phyloP scores from a whole-genome alignment of 2,113 vertebrate genomes.

The Micronycteris hirsuta region DNA sequence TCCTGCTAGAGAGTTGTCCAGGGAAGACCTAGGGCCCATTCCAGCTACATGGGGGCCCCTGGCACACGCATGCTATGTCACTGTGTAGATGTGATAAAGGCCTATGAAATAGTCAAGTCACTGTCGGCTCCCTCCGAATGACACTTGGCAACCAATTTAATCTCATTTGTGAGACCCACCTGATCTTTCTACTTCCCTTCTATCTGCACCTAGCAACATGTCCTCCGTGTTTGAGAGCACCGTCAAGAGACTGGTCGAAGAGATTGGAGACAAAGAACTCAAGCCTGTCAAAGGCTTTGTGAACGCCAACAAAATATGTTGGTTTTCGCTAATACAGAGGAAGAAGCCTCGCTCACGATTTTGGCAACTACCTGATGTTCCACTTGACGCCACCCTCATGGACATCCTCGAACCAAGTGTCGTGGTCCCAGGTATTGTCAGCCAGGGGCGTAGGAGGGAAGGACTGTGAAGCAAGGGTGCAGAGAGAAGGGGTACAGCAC shows the following conservation, averaged over 20 bases:
- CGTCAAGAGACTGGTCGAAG: background rate
- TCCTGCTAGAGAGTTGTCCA: background rate
- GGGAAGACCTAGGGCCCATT: too few relatives aligned
- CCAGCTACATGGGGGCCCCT: too few relatives aligned
- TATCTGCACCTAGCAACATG: background rate
- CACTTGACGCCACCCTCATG: background rate
- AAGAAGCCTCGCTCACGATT: background rate
- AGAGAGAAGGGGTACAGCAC: accelerated
- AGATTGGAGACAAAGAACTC: background rate
- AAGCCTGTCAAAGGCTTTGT: accelerated
- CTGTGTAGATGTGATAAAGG: background rate
- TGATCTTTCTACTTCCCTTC: background rate
- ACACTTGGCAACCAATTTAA: background rate
- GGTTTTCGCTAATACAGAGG: background rate
- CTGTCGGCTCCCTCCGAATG: background rate
- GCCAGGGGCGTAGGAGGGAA: background rate
- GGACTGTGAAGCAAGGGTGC: too few relatives aligned
- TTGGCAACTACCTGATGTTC: background rate
- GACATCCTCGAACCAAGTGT: background rate
- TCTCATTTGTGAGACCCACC: background rate
- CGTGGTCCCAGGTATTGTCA: slow-evolving; percentile 1
- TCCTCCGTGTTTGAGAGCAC: background rate
- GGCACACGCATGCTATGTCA: background rate
- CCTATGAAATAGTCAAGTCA: background rate
- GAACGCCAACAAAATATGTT: background rate